Evolutionary conservation across 2,797 vertebrate genomes (phyloP).

Genomic region (Craterocephalus amniculus): DNA sequence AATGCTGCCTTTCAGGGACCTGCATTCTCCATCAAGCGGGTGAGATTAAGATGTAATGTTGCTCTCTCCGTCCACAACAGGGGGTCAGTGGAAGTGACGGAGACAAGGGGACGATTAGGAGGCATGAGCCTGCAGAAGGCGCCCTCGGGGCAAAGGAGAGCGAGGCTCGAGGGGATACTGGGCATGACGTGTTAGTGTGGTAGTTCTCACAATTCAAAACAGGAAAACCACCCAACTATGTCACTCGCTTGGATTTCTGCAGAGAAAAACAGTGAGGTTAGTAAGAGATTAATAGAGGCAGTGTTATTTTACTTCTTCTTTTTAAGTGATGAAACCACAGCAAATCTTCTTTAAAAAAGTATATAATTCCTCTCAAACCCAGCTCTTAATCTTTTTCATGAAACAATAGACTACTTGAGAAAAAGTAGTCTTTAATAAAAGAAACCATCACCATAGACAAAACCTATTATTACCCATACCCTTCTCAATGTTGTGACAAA

Average conservation of each 20-base stretch:
- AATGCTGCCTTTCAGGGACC: slow-evolving; percentile 93
- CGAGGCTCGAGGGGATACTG: slow-evolving; percentile 62
- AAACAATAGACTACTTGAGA: no score
- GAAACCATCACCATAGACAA: no score
- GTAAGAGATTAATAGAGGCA: no score
- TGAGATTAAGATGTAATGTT: slow-evolving; percentile 97
- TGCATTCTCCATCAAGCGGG: slow-evolving; percentile 89
- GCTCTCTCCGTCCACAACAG: slow-evolving; percentile 88
- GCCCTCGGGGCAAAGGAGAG: slow-evolving; percentile 63
- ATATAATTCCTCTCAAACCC: no score
- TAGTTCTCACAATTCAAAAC: slow-evolving; percentile 33
- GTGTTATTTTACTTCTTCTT: no score
- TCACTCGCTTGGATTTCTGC: slow-evolving; percentile 8
- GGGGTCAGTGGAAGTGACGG: slow-evolving; percentile 76
- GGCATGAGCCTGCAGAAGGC: slow-evolving; percentile 48
- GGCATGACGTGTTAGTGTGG: slow-evolving; percentile 57
- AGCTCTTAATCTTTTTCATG: no score
- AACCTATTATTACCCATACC: no score
- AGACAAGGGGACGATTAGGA: slow-evolving; percentile 75
- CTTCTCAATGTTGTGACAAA: no score
- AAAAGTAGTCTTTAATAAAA: no score
- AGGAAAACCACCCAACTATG: neutral
- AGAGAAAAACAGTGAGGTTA: no score
- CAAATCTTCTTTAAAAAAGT: no score
- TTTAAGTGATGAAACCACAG: no score